Evolutionary conservation across 2,113 vertebrate genomes (phyloP).

Genomic region (Chiloscyllium plagiosum): DNA sequence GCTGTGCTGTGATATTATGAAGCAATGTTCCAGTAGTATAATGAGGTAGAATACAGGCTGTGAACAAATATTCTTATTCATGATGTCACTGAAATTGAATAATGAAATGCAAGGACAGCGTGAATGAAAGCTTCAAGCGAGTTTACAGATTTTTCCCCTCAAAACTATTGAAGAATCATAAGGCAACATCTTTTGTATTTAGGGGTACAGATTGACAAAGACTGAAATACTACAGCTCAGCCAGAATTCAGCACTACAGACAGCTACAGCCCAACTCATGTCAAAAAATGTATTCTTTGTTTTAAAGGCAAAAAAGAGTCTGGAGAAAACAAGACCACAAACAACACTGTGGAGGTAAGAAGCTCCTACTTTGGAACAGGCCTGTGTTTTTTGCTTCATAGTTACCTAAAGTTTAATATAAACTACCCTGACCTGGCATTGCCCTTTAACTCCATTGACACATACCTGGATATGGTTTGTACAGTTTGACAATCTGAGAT

Average conservation of each 20-base stretch:
- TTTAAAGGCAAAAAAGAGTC: conserved; percentile 79
- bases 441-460: background rate
- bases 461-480: background rate
- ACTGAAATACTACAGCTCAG: conserved; percentile 24
- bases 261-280: conserved; percentile 25
- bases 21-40: background rate
- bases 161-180: background rate
- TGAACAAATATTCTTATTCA: background rate
- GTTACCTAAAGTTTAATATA: conserved; percentile 18
- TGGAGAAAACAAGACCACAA: conserved; percentile 69
- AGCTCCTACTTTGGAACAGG: conserved; percentile 46
- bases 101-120: background rate
- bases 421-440: background rate
- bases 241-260: conserved; percentile 25
- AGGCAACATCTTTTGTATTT: background rate
- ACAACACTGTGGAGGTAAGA: conserved; percentile 95
- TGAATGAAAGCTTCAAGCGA: background rate
- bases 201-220: background rate
- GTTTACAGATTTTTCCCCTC: background rate
- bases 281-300: conserved; percentile 37
- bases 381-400: conserved; percentile 18
- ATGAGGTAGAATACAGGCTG: background rate
- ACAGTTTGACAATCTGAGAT: background rate
- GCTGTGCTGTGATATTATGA: background rate
- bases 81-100: background rate